phyloP scores from a whole-genome alignment of 2,113 vertebrate genomes.

The Brachirus orientalis region DNA sequence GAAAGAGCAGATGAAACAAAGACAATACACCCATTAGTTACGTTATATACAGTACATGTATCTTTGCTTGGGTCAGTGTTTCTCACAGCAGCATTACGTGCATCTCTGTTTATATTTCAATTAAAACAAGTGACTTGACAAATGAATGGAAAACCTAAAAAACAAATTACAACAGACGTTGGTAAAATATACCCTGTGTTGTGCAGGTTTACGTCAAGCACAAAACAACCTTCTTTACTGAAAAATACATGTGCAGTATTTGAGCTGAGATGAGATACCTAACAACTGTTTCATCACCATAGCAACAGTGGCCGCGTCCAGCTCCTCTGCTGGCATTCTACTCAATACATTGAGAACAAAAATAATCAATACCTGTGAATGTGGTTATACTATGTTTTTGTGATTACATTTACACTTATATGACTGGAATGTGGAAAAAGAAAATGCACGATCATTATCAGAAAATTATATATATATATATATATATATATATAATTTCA shows the following conservation, averaged over 20 bases:
- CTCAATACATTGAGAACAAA: not conserved
- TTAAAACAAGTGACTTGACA: too few relatives aligned
- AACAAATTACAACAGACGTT: too few relatives aligned
- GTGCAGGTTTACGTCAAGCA: not conserved
- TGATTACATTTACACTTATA: not conserved
- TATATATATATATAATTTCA: too few relatives aligned
- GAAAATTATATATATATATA: too few relatives aligned
- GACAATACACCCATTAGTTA: too few relatives aligned
- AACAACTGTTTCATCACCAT: slow-evolving; percentile 23
- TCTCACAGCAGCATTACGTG: too few relatives aligned
- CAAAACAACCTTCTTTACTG: not conserved
- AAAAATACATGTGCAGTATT: slow-evolving; percentile 5
- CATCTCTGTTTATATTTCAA: too few relatives aligned
- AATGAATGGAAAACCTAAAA: too few relatives aligned
- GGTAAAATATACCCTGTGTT: not conserved
- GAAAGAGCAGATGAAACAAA: too few relatives aligned
- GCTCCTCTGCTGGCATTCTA: slow-evolving; percentile 8
- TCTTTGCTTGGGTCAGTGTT: too few relatives aligned
- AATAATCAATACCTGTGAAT: slow-evolving; percentile 25
- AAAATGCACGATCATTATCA: not conserved
- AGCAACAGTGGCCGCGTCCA: slow-evolving; percentile 25
- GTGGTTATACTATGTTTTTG: slow-evolving; percentile 1
- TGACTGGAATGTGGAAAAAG: too few relatives aligned
- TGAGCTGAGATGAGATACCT: not conserved
- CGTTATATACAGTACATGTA: too few relatives aligned